These are phyloP conservation scores for Conopomorpha cramerella DNA, from an alignment of 1,140 invertebrate genomes.

Conservation along the genomic window DNA sequence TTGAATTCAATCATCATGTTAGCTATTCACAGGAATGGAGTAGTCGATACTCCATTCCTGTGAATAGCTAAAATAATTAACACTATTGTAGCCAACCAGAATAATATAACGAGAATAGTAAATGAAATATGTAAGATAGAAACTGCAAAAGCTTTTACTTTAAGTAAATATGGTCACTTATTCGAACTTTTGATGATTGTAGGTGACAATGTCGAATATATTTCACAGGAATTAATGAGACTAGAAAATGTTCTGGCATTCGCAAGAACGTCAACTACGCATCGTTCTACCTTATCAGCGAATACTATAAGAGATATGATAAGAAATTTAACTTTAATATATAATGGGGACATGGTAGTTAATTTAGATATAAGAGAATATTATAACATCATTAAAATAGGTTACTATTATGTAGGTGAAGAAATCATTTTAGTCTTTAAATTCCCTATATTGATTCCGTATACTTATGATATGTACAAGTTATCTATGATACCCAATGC, in stretches of 20 bases:
- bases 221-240: neutral
- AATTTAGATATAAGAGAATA: neutral
- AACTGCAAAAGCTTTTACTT: neutral
- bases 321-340: neutral
- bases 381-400: neutral
- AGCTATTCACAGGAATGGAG: neutral
- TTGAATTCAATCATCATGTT: neutral
- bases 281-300: neutral
- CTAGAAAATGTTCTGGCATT: neutral
- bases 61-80: slow-evolving; percentile 1
- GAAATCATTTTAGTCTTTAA: no score
- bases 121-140: neutral
- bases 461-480: no score
- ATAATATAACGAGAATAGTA: neutral
- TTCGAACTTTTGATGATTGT: neutral
- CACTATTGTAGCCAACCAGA: neutral
- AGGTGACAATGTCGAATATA: neutral
- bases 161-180: neutral
- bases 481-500: no score
- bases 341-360: neutral
- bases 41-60: neutral
- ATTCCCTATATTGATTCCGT: no score
- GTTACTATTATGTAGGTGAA: slow-evolving; percentile 1
- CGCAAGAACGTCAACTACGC: neutral
- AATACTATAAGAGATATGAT: neutral